These are phyloP conservation scores for Menidia beryllina DNA, from an alignment of 2,113 vertebrate species.

Conservation along the genomic window DNA sequence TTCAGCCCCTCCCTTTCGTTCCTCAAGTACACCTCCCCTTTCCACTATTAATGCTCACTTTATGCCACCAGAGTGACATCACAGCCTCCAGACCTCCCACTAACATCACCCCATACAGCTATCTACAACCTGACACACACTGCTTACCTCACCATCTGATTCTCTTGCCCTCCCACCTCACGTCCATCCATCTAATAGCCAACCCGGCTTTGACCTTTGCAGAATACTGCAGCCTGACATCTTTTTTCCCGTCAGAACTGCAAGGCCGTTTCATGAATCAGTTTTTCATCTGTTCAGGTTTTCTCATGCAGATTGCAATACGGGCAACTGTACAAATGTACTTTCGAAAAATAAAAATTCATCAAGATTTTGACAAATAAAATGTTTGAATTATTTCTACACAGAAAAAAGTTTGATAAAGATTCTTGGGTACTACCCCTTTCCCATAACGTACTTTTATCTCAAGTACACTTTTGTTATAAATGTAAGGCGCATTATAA, in stretches of 20 bases:
- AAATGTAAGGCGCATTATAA: too few relatives aligned
- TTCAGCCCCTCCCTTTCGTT: constrained; percentile 72
- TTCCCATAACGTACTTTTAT: too few relatives aligned
- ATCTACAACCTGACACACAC: constrained; percentile 52
- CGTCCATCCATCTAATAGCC: constrained; percentile 25
- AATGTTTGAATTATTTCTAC: too few relatives aligned
- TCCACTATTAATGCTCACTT: constrained; percentile 37
- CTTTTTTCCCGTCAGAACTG: background rate
- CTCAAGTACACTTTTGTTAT: too few relatives aligned
- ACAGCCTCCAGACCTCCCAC: constrained; percentile 52
- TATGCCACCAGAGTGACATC: constrained; percentile 56
- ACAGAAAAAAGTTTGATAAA: too few relatives aligned
- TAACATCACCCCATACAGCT: constrained; percentile 40
- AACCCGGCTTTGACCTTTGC: constrained; percentile 19
- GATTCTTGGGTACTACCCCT: too few relatives aligned
- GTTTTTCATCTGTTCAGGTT: too few relatives aligned
- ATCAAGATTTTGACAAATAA: too few relatives aligned
- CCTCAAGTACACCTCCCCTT: constrained; percentile 19
- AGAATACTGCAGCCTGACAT: constrained; percentile 18
- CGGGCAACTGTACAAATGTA: too few relatives aligned
- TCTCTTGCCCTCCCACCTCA: constrained; percentile 39
- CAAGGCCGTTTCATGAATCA: background rate
- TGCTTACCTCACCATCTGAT: constrained; percentile 28
- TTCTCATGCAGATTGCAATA: too few relatives aligned
- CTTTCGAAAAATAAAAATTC: too few relatives aligned